Conservation (phyloP, 2,888 invertebrate genomes). For the Abscondita cerata region DNA sequence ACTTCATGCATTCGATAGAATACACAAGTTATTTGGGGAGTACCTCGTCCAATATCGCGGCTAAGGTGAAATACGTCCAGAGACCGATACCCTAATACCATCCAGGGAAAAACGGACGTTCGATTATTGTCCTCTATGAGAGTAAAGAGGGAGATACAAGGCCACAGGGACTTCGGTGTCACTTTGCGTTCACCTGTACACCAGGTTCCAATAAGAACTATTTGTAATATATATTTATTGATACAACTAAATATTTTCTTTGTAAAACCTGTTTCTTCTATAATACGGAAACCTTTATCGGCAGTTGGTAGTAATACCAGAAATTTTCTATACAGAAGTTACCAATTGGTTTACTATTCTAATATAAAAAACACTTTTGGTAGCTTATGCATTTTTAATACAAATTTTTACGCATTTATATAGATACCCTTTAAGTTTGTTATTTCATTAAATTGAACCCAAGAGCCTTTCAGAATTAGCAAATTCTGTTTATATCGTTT, state of each 20-base stretch:
- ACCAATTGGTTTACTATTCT: not conserved
- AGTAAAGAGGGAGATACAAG: slow-evolving; percentile 48
- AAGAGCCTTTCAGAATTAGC: too few relatives aligned
- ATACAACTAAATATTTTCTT: slow-evolving; percentile 16
- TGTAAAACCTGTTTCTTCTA: slow-evolving; percentile 3
- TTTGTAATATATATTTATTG: slow-evolving; percentile 41
- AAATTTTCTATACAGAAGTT: slow-evolving; percentile 2
- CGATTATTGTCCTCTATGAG: slow-evolving; percentile 47
- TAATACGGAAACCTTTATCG: slow-evolving; percentile 9
- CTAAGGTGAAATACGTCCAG: slow-evolving; percentile 46
- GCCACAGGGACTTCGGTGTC: slow-evolving; percentile 43
- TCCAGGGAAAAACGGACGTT: slow-evolving; percentile 43
- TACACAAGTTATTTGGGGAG: slow-evolving; percentile 44
- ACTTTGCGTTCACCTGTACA: slow-evolving; percentile 43
- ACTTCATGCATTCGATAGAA: slow-evolving; percentile 35
- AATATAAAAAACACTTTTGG: not conserved
- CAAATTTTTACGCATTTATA: too few relatives aligned
- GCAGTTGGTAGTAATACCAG: slow-evolving; percentile 8
- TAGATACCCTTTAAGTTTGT: too few relatives aligned
- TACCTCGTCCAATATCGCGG: slow-evolving; percentile 45
- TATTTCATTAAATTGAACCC: too few relatives aligned
- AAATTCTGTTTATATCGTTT: too few relatives aligned
- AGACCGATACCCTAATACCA: slow-evolving; percentile 45
- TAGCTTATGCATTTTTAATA: not conserved
- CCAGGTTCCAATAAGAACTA: slow-evolving; percentile 35